These are phyloP conservation scores for Pemphredon lugubris DNA, from an alignment of 2,888 invertebrate species.

Conservation along the genomic window DNA sequence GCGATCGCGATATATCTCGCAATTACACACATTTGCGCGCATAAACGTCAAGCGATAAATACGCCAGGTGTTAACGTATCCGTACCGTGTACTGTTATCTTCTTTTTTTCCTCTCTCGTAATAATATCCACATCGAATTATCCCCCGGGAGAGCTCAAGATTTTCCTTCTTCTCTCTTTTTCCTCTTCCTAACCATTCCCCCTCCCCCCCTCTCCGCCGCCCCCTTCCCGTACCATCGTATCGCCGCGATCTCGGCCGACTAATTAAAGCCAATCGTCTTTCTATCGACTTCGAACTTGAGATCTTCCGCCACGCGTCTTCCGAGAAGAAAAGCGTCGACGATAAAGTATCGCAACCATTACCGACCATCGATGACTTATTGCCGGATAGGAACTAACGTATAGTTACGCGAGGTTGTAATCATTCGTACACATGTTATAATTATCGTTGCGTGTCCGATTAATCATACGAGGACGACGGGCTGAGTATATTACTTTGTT, in stretches of 20 bases:
- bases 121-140: conserved; percentile 29
- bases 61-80: background rate
- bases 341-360: conserved; percentile 58
- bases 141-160: conserved; percentile 25
- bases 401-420: conserved; percentile 61
- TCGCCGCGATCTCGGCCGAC: conserved; percentile 34
- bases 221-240: too few relatives aligned
- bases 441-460: conserved; percentile 59
- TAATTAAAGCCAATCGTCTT: conserved; percentile 56
- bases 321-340: conserved; percentile 42
- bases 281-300: conserved; percentile 22
- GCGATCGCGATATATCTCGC: conserved; percentile 28
- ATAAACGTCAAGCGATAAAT: conserved; percentile 42
- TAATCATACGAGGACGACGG: conserved; percentile 48
- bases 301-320: conserved; percentile 57
- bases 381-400: conserved; percentile 52
- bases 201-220: too few relatives aligned
- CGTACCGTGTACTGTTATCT: background rate
- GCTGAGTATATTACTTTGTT: conserved; percentile 33
- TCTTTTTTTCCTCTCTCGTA: conserved; percentile 9
- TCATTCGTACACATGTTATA: conserved; percentile 65
- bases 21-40: conserved; percentile 36
- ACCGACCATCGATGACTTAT: conserved; percentile 62
- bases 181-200: conserved; percentile 4
- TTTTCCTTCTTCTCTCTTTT: conserved; percentile 20